Evolutionary conservation across 2,113 vertebrate genomes (phyloP), one percentile per base, ranked within the genome.

Genomic region (Furnarius figulus): DNA sequence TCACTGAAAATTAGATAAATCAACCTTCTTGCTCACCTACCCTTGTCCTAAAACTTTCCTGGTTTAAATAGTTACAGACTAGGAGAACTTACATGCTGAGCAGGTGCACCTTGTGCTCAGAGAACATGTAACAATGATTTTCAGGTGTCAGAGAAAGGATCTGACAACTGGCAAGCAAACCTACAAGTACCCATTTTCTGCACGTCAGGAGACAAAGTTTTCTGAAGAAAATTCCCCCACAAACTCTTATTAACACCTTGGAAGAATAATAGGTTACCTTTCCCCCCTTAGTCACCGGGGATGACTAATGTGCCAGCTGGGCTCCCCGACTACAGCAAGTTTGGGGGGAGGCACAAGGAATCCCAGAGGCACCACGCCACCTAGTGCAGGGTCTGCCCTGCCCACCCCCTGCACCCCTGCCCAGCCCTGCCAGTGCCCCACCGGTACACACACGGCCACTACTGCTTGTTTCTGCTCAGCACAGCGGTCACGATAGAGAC

Each of bases 401-500:
- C 70, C 52, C 49, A 25, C 18, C 25, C 49, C 44, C 76, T 44
- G 40, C 49, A 10, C 22, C 12, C 59, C 76, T 44, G 31, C 35
- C 40, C 61, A 63, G 61, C 37, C 63, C 63, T 61, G 27, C 52
- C 65, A 27, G 49, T 4, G 17, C 75, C 16, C 10, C 30, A 9
- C 46, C 65, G 7, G 40, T 0, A 44, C 31, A 56, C 55, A 58
- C 55, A 5, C 15, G 15, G 16, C 6, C 2, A 24, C 42, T 25
- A 47, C 15, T 14, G 37, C 9, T 18, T 24, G 2, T 2, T 52
- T 14, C 68, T 76, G 12, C 65, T 73, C 79, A 21, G 63, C 3
- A 2, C 11, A 8, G 27, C 5, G 33, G 2, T 1, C 20, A 63
- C 23, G 9, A 14, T 6, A 12, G 0, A 8, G 50, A 72, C 23